Conservation (phyloP, 2,113 vertebrate genomes). For the Scopus umbretta region DNA sequence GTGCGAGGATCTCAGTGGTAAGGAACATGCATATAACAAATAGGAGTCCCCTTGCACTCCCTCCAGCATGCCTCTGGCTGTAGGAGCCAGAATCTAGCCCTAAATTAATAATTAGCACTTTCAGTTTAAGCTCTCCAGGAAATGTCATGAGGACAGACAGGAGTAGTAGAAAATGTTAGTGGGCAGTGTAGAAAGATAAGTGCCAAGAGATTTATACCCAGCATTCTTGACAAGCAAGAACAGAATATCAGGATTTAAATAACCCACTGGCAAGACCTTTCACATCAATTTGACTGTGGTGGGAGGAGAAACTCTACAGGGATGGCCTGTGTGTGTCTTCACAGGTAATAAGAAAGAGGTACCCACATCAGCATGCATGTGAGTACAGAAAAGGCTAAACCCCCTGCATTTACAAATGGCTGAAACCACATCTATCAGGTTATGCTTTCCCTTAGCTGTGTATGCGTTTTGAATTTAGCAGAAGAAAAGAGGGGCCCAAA, state of each 20-base stretch:
- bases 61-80: constrained; percentile 64
- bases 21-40: constrained; percentile 6
- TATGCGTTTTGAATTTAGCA: neutral
- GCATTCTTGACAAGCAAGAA: constrained; percentile 36
- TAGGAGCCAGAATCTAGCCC: constrained; percentile 53
- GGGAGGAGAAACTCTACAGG: constrained; percentile 29
- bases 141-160: constrained; percentile 43
- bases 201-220: constrained; percentile 38
- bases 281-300: constrained; percentile 38
- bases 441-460: neutral
- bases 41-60: constrained; percentile 40
- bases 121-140: constrained; percentile 21
- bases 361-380: neutral
- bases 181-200: constrained; percentile 16
- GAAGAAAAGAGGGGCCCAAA: neutral
- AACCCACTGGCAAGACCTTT: constrained; percentile 45
- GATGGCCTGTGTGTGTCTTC: neutral
- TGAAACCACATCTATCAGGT: neutral
- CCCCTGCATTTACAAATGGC: neutral
- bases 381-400: neutral
- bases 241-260: constrained; percentile 44
- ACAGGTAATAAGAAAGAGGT: constrained; percentile 19
- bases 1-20: neutral
- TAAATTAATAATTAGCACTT: constrained; percentile 67
- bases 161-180: constrained; percentile 32